phyloP scores from a whole-genome alignment of 2,888 invertebrate genomes.

The Heliothis peltigera region DNA sequence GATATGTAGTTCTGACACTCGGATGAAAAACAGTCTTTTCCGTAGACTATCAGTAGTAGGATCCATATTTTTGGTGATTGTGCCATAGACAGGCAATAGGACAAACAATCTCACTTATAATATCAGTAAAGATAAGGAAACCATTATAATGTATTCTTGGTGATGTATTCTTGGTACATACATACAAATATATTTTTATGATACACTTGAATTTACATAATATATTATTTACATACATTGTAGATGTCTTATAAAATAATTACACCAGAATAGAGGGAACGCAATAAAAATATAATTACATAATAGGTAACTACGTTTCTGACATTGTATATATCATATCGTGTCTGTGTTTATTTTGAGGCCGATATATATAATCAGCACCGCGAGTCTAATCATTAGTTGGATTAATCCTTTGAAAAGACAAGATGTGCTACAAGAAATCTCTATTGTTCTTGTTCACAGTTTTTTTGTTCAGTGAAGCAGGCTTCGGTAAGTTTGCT shows the following conservation, averaged over 20 bases:
- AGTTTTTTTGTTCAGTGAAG: conserved; percentile 38
- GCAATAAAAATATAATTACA: neutral
- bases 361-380: conserved; percentile 32
- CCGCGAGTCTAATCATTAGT: conserved; percentile 18
- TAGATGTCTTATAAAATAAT: neutral
- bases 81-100: too few relatives aligned
- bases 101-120: too few relatives aligned
- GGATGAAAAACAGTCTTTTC: too few relatives aligned
- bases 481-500: conserved; percentile 45
- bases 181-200: too few relatives aligned
- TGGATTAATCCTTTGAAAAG: neutral
- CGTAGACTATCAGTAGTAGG: too few relatives aligned
- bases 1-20: too few relatives aligned
- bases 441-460: conserved; percentile 25
- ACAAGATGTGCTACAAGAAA: conserved; percentile 40
- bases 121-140: too few relatives aligned
- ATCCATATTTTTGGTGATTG: too few relatives aligned
- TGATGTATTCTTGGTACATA: too few relatives aligned
- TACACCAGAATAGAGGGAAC: neutral
- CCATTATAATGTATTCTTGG: too few relatives aligned
- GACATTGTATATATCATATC: conserved; percentile 3
- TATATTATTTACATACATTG: too few relatives aligned
- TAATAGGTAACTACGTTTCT: neutral
- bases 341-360: conserved; percentile 14
- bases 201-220: too few relatives aligned